A percentile compares a stretch with the other conserved stretches of the same genome.
Evolutionary conservation across 2,797 vertebrate genomes (phyloP).

Genomic region (Furcifer pardalis): DNA sequence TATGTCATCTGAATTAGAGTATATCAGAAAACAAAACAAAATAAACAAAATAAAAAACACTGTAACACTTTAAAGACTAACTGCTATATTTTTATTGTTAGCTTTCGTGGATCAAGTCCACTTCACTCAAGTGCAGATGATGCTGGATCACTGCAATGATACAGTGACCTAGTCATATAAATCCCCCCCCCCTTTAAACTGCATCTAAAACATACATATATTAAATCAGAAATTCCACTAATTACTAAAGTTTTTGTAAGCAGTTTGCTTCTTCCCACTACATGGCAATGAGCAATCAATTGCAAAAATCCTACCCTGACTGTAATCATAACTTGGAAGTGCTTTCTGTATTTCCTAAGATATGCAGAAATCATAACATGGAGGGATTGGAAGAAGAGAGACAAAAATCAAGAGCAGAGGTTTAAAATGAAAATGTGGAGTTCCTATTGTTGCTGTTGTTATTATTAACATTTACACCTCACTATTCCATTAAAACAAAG

Average conservation of each 20-base stretch:
- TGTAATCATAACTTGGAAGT: background rate
- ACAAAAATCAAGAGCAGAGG: background rate
- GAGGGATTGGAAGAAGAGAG: no score
- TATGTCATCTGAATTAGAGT: background rate
- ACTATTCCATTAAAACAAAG: no score
- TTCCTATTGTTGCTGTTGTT: background rate
- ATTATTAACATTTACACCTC: no score
- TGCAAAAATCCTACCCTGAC: background rate
- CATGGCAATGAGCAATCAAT: constrained; percentile 10
- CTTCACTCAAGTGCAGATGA: background rate
- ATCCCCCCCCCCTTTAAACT: background rate
- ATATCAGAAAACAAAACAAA: no score
- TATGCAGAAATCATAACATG: background rate
- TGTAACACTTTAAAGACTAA: no score
- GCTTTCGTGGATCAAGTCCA: no score
- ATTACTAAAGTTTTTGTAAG: background rate
- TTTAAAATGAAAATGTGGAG: background rate
- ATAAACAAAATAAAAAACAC: no score
- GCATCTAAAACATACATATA: background rate
- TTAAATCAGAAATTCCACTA: background rate
- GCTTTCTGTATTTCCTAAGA: background rate
- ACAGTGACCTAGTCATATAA: background rate
- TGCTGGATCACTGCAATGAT: background rate
- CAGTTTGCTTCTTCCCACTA: background rate
- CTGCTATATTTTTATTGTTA: no score